Evolutionary conservation across 2,113 vertebrate genomes (phyloP).

Genomic region (Alectura lathami): DNA sequence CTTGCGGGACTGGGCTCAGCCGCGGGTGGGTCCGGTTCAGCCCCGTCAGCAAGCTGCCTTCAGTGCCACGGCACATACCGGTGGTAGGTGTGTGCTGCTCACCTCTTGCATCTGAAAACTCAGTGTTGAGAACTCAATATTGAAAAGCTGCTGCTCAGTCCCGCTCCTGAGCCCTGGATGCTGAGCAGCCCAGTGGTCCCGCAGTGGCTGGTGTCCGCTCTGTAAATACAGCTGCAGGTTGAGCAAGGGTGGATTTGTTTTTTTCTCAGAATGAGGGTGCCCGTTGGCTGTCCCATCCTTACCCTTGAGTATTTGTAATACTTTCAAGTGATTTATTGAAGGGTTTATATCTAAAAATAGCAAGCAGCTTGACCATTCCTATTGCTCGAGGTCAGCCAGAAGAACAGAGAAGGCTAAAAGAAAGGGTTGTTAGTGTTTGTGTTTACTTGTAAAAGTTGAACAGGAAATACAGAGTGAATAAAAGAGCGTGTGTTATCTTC

Average conservation of each 20-base stretch:
- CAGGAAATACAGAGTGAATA: background rate
- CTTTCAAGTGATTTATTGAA: slow-evolving; percentile 12
- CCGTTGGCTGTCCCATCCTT: background rate
- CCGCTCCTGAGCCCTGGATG: background rate
- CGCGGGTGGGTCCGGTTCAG: background rate
- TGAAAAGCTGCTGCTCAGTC: background rate
- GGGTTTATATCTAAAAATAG: slow-evolving; percentile 27
- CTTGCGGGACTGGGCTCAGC: background rate
- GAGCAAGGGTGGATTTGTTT: background rate
- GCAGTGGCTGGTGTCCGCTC: background rate
- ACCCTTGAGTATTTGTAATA: background rate
- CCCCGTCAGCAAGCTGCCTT: background rate
- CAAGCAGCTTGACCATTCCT: background rate
- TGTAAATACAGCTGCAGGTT: background rate
- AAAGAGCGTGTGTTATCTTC: background rate
- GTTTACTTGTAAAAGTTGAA: background rate
- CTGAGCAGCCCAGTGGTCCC: background rate
- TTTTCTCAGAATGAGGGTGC: background rate
- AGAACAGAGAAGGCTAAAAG: background rate
- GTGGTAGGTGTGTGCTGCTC: background rate
- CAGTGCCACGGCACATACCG: background rate
- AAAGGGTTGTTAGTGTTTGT: background rate
- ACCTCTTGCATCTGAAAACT: background rate
- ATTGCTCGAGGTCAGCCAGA: background rate
- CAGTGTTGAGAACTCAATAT: background rate